These are phyloP conservation scores for Notodonta dromedarius DNA, from an alignment of 2,888 invertebrate species.

Conservation along the genomic window DNA sequence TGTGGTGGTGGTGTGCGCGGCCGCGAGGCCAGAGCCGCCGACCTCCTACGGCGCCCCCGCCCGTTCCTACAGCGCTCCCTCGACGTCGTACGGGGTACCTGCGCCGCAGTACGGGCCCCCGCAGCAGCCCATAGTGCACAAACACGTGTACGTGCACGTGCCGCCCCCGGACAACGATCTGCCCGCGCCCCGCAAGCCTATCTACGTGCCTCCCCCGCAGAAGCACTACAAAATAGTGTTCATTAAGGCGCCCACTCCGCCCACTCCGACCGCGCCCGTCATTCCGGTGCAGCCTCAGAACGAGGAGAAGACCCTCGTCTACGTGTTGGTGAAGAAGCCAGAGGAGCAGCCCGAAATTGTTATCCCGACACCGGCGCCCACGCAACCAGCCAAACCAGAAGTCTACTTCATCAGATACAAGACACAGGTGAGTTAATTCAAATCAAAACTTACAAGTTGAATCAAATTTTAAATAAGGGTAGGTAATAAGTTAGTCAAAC, in stretches of 20 bases:
- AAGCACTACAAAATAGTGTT: constrained; percentile 94
- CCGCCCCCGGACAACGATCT: constrained; percentile 94
- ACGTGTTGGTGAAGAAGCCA: constrained; percentile 95
- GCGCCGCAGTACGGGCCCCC: constrained; percentile 89
- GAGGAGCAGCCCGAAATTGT: constrained; percentile 92
- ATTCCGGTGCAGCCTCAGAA: constrained; percentile 91
- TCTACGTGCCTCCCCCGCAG: constrained; percentile 85
- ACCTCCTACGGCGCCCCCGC: constrained; percentile 85
- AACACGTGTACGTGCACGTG: constrained; percentile 96
- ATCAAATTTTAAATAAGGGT: background rate
- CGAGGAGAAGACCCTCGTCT: constrained; percentile 95
- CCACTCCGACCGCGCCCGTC: constrained; percentile 85
- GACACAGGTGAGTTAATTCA: constrained; percentile 86
- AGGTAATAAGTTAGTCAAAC: too few species aligned
- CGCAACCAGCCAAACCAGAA: constrained; percentile 94
- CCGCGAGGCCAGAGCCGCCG: constrained; percentile 84
- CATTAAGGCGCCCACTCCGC: constrained; percentile 89
- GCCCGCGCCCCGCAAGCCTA: constrained; percentile 85
- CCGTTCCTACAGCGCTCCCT: constrained; percentile 74
- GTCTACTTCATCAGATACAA: constrained; percentile 96
- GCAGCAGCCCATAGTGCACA: constrained; percentile 91
- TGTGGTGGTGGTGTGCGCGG: constrained; percentile 71
- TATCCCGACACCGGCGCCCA: constrained; percentile 91
- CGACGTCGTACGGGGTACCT: constrained; percentile 81
- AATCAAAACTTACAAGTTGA: background rate